Percentiles rank a stretch among this genome's conserved stretches.
Conservation (phyloP, 1,140 invertebrate genomes). For the Brachionus calyciflorus region DNA sequence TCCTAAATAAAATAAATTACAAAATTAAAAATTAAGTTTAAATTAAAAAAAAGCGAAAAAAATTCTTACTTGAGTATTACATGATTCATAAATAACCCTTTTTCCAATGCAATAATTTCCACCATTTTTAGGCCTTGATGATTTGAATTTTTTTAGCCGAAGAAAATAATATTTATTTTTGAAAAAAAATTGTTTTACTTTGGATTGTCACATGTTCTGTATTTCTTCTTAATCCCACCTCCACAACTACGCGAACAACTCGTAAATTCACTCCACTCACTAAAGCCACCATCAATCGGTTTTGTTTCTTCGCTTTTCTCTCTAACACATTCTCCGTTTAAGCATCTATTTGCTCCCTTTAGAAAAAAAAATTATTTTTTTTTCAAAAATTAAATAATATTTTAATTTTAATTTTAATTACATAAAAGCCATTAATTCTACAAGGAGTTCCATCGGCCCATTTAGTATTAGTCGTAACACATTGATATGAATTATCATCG, state of each 20-base stretch:
- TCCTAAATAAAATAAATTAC: too few species aligned
- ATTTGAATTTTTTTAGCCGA: too few species aligned
- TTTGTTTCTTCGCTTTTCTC: background rate
- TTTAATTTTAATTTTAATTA: background rate
- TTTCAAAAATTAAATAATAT: background rate
- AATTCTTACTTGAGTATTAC: conserved; percentile 16
- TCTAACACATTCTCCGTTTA: conserved; percentile 39
- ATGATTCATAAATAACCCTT: conserved; percentile 18
- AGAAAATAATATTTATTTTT: background rate
- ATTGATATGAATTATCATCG: conserved; percentile 2
- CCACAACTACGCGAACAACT: conserved; percentile 41
- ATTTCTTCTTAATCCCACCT: conserved; percentile 30
- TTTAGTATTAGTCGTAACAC: conserved; percentile 32
- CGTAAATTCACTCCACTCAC: conserved; percentile 31
- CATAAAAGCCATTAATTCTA: background rate
- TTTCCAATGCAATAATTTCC: conserved; percentile 41
- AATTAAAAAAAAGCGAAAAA: too few species aligned
- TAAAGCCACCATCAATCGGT: conserved; percentile 25
- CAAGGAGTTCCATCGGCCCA: conserved; percentile 44
- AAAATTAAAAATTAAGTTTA: too few species aligned
- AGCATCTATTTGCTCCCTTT: background rate
- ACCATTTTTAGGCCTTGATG: conserved; percentile 41
- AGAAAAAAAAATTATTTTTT: background rate
- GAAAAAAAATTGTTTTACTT: background rate
- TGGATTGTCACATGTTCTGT: conserved; percentile 44